Evolutionary conservation across 2,888 invertebrate genomes (phyloP), one percentile per base, ranked within the genome.

Genomic region (Drosophila robusta): DNA sequence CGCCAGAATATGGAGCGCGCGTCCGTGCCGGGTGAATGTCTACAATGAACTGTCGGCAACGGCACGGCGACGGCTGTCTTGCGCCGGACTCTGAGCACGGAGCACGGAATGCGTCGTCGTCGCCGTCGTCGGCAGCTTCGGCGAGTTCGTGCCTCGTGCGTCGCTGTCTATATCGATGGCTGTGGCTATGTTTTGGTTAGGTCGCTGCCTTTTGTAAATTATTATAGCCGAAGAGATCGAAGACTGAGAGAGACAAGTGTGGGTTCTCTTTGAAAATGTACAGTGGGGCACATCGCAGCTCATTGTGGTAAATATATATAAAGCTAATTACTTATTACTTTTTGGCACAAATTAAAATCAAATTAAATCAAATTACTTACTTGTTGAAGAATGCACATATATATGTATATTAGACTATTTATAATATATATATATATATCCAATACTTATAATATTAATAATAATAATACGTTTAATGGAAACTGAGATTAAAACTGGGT

Each of bases 21-120:
- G 90, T 90, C 90, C 85, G 84, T 67, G 80, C 87, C 87, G 85
- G 80, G 75, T 80, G 89, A 90, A 87, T 85, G 84, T 90, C 90
- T 89, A 85, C 87, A 89, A 89, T 80, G 81, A 89, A 90, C 90
- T 71, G 70, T 26, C 52, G 22, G 38, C 46, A 41, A 42, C 65
- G 46, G 36, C 71, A 56, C 52, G 22, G 38, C 46, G 22, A 51
- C 65, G 46, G 36, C 66, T 62, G 54, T 64, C 47, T 64, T 71
- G 77, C 80, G 63, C 67, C 86, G 77, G 66, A 82, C 54, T 36
- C 78, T 38, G 46, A 56, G 70, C 22, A 62, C 52, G 70, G 51
- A 55, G 60, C 49, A 80, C 75, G 73, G 72, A 69, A 62, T 76
- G 76, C 85, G 85, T 76, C 52, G 63, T 24, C 42, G 51, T 50